Base-by-base conservation (phyloP, 2,797 vertebrate species). In the Selene dorsalis region DNA sequence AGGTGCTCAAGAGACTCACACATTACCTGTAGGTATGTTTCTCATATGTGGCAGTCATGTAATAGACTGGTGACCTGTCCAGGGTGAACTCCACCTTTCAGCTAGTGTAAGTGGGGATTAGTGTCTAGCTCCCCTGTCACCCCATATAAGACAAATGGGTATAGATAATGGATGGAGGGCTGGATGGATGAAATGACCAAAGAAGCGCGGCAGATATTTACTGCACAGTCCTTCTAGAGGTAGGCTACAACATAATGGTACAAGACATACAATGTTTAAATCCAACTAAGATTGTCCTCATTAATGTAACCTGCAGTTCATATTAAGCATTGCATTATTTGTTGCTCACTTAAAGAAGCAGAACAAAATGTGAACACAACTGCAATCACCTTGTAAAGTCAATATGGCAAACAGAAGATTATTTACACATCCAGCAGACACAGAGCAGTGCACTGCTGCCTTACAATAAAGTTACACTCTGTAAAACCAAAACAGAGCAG, bases 41-140 rank as follows among this genome's bases (percentile, higher is more conserved):
- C 8, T 64, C 11, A 3, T 48, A 30, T 26, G 57, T 76, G 41
- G 73, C 66, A 69, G 45, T 52, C 64, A 13, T 41, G 17, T 63
- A 53, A 61, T 48, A 47, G 22, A 75, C 67, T 43, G 18, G 24
- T 5, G 20, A 69, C 47, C 39, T 69, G 62, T 74, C 16, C 32
- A 32, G 14, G 3, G 56, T 28, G 65, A 79, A 63, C 13, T 24
- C 47, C 12, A 5, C 39, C 52, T 47, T 39, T 67, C 53, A 39
- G 4, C 2, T 48, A 69, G 1, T 47, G 57, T 47, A 41, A 28
- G 16, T 26, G 59, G 28, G 13, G 75, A 57, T 26, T 48, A 26
- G 39, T 35, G 20, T 81, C 48, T 24, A 47, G 3, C 20, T 26
- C 58, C 58, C 58, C 55, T 28, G 2, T 58, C 30, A 58, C 18